Evolutionary conservation across 2,797 vertebrate genomes (phyloP).

Genomic region (Danio jaintianensis): DNA sequence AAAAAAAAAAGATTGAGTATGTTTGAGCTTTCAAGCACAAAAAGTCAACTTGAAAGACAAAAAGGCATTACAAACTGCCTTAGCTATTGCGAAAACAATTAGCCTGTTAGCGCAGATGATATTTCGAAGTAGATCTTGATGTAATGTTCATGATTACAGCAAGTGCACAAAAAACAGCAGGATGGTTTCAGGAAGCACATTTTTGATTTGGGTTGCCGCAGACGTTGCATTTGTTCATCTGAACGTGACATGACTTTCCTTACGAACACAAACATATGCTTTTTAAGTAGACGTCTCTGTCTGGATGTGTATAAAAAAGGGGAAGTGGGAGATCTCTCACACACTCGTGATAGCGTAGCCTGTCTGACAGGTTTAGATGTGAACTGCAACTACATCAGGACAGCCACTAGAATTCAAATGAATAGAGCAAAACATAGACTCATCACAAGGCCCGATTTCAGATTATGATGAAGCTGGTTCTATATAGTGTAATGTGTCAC

Average conservation of each 20-base stretch:
- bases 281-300: constrained; percentile 10
- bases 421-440: not conserved
- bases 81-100: not conserved
- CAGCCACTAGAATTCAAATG: not conserved
- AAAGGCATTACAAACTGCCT: not conserved
- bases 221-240: constrained; percentile 16
- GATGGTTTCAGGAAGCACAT: not conserved
- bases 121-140: not conserved
- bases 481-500: not conserved
- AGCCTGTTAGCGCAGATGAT: constrained; percentile 8
- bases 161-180: not conserved
- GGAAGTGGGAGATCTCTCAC: constrained; percentile 49
- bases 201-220: not conserved
- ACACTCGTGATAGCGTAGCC: constrained; percentile 39
- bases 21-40: constrained; percentile 7
- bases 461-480: not conserved
- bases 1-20: not conserved
- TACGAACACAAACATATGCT: not conserved
- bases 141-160: constrained; percentile 10
- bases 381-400: constrained; percentile 11
- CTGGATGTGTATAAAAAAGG: constrained; percentile 21
- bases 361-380: constrained; percentile 55
- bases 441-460: not conserved
- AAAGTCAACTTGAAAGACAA: constrained; percentile 1
- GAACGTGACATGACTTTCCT: not conserved